phyloP scores from a whole-genome alignment of 2,888 invertebrate species.

The Crossocerus cetratus region DNA sequence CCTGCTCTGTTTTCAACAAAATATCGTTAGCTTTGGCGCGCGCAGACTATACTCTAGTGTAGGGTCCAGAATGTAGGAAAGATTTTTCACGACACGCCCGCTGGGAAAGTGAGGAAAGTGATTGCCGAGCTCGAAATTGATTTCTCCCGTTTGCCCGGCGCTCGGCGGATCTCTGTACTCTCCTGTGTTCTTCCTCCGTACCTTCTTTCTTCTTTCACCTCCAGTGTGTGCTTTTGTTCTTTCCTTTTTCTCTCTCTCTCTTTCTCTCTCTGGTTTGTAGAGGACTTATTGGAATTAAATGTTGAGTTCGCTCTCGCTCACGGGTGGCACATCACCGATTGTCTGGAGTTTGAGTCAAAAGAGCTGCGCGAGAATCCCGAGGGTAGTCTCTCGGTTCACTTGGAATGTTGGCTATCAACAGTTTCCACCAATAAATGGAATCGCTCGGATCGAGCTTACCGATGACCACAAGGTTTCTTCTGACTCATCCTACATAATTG shows the following conservation, averaged over 20 bases:
- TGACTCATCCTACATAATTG: conserved; percentile 48
- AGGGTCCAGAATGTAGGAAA: conserved; percentile 57
- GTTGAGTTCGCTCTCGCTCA: conserved; percentile 3
- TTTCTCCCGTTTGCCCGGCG: conserved; percentile 16
- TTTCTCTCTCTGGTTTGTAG: neutral
- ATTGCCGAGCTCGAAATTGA: conserved; percentile 31
- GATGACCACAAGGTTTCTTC: conserved; percentile 33
- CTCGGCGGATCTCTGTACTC: neutral
- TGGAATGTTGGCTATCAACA: no score
- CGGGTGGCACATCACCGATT: neutral
- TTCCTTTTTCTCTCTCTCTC: neutral
- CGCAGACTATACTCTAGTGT: conserved; percentile 10
- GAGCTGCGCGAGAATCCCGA: conserved; percentile 12
- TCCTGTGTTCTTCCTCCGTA: neutral
- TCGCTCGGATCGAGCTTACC: neutral
- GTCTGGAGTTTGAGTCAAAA: conserved; percentile 30
- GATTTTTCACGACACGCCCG: conserved; percentile 26
- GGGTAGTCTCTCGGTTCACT: neutral
- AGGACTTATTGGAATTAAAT: conserved; percentile 12
- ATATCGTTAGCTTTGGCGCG: conserved; percentile 17
- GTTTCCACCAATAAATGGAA: no score
- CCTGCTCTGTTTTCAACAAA: conserved; percentile 1
- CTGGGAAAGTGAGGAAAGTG: no score
- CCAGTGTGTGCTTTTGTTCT: neutral
- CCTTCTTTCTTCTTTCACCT: no score